These are phyloP conservation scores for Copidosoma floridanum DNA, from an alignment of 1,140 invertebrate genomes.

Conservation along the genomic window DNA sequence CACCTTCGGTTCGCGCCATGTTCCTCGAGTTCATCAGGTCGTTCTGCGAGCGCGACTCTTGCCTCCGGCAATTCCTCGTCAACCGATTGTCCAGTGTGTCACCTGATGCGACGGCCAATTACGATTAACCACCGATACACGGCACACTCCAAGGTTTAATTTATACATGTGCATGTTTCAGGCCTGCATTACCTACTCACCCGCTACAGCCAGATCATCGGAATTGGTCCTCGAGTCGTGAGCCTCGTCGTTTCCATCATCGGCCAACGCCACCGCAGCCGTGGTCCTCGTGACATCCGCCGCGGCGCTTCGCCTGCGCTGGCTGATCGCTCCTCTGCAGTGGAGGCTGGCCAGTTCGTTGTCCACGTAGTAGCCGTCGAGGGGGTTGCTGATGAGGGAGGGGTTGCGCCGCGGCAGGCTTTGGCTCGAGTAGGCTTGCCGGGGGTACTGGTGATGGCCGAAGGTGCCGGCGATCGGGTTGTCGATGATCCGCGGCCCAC, in stretches of 20 bases:
- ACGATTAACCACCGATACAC: no score
- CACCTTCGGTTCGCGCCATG: no score
- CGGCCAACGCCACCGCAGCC: neutral
- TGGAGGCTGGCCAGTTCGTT: conserved; percentile 38
- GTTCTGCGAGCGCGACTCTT: conserved; percentile 30
- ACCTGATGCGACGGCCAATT: no score
- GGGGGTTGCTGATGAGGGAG: conserved; percentile 42
- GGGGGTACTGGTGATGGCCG: conserved; percentile 31
- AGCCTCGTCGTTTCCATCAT: neutral
- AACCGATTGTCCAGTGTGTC: conserved; percentile 12
- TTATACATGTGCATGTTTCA: no score
- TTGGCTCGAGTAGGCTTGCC: conserved; percentile 40
- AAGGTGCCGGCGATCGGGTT: conserved; percentile 40
- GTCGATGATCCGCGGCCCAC: conserved; percentile 40
- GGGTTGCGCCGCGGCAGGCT: conserved; percentile 44
- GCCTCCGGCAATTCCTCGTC: conserved; percentile 19
- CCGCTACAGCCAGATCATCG: neutral
- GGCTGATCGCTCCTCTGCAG: neutral
- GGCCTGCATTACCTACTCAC: no score
- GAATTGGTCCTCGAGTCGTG: neutral
- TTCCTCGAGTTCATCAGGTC: conserved; percentile 38
- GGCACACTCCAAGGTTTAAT: no score
- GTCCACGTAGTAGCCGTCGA: conserved; percentile 43
- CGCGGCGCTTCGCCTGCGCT: neutral
- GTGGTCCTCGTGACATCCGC: neutral